A percentile compares a stretch with the other conserved stretches of the same genome.
Conservation (phyloP, 2,888 invertebrate genomes). For the Troides oblongomaculatus region DNA sequence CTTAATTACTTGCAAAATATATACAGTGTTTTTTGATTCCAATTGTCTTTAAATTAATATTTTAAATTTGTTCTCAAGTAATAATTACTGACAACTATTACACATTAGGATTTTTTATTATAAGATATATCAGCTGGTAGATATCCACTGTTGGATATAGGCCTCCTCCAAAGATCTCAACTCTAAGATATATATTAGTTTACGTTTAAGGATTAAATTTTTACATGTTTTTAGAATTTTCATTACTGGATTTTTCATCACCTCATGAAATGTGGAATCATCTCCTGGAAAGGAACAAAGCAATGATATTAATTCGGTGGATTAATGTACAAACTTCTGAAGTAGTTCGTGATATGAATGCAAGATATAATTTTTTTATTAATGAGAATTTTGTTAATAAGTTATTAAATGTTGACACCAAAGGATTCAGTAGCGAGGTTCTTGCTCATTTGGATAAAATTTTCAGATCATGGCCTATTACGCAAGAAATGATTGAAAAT, state of each 20-base stretch:
- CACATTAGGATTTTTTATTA: too few species aligned
- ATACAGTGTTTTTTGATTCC: too few species aligned
- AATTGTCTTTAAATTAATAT: too few species aligned
- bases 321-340: constrained; percentile 79
- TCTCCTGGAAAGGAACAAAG: constrained; percentile 79
- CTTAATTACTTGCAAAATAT: too few species aligned
- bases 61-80: too few species aligned
- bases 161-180: too few species aligned
- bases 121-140: too few species aligned
- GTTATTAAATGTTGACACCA: constrained; percentile 67
- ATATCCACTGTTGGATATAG: too few species aligned
- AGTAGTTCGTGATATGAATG: constrained; percentile 72
- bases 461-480: constrained; percentile 79
- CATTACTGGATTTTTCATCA: constrained; percentile 73
- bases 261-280: constrained; percentile 81
- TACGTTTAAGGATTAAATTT: not conserved
- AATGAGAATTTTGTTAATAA: constrained; percentile 67
- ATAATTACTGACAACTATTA: too few species aligned
- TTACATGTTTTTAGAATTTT: constrained; percentile 69
- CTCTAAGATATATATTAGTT: too few species aligned
- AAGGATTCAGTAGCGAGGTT: constrained; percentile 58
- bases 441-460: constrained; percentile 71
- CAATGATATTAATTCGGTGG: constrained; percentile 81
- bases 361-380: constrained; percentile 69
- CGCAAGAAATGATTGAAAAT: constrained; percentile 78